phyloP scores from a whole-genome alignment of 2,797 vertebrate genomes.

The Stomatorhinus walkeri region DNA sequence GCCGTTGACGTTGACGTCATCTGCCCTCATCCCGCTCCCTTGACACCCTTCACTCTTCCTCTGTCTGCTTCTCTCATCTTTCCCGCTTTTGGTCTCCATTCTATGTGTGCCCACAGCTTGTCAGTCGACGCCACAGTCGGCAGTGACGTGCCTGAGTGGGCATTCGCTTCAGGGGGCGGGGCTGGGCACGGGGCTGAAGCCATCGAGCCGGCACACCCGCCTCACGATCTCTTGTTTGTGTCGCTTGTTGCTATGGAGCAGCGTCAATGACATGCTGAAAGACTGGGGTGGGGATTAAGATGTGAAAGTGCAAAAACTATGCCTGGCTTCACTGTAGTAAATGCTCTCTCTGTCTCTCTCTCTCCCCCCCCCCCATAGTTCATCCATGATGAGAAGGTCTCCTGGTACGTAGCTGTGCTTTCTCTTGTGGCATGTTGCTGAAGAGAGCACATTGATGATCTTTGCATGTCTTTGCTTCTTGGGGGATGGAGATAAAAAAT shows the following conservation, averaged over 20 bases:
- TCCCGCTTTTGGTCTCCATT: not conserved
- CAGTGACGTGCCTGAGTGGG: not conserved
- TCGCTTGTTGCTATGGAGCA: not conserved
- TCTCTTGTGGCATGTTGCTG: not conserved
- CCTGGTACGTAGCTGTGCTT: conserved; percentile 66
- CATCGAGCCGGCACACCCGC: not conserved
- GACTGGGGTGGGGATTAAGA: not conserved
- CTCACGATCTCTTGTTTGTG: not conserved
- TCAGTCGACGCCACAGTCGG: not conserved
- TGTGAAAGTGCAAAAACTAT: not conserved
- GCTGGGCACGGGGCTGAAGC: not conserved
- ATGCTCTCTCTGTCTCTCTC: not conserved
- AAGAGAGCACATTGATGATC: not conserved
- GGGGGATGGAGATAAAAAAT: not conserved
- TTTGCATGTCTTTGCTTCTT: not conserved
- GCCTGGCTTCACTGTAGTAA: not conserved
- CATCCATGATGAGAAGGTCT: conserved; percentile 87
- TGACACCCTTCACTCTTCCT: not conserved
- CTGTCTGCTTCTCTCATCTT: not conserved
- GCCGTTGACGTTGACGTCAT: not conserved
- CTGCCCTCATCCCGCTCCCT: not conserved
- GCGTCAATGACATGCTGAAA: not conserved
- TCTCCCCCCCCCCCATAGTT: conserved; percentile 60
- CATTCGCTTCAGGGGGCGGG: not conserved
- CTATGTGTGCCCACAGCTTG: not conserved